A percentile compares a stretch with the other conserved stretches of the same genome.
Conservation (phyloP, 2,797 vertebrate genomes). For the Melanotaenia nigrans region DNA sequence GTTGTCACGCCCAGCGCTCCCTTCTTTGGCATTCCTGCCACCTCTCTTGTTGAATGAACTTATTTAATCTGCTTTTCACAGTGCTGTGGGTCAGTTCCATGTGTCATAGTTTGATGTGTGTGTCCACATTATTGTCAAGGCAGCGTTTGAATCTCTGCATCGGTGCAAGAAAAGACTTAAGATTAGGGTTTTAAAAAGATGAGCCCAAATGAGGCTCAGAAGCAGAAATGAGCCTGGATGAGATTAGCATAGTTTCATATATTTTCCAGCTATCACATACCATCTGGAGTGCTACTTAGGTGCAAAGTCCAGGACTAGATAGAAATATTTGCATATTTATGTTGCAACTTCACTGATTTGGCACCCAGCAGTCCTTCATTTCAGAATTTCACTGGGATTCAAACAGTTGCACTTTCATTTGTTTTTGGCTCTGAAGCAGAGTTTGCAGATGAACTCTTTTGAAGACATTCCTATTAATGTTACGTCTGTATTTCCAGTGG, state of each 20-base stretch:
- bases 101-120: conserved; percentile 58
- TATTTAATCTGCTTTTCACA: conserved; percentile 59
- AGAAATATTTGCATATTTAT: conserved; percentile 43
- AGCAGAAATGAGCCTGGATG: conserved; percentile 26
- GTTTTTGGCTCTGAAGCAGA: conserved; percentile 13
- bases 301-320: conserved; percentile 37
- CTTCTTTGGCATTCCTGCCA: conserved; percentile 56
- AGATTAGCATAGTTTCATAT: conserved; percentile 46
- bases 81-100: conserved; percentile 33
- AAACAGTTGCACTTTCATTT: conserved; percentile 11
- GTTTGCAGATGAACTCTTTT: conserved; percentile 6
- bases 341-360: conserved; percentile 18
- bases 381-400: conserved; percentile 12
- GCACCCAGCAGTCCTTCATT: conserved; percentile 34
- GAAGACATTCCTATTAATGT: neutral
- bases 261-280: conserved; percentile 38
- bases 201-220: conserved; percentile 24
- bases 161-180: neutral
- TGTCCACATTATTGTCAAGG: conserved; percentile 40
- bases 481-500: neutral
- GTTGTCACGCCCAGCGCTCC: conserved; percentile 54
- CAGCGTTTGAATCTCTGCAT: conserved; percentile 12
- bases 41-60: conserved; percentile 61
- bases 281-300: conserved; percentile 60
- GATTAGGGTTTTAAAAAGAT: neutral